These are phyloP conservation scores for Brevipalpus yothersi DNA, from an alignment of 1,140 invertebrate genomes.

Conservation along the genomic window DNA sequence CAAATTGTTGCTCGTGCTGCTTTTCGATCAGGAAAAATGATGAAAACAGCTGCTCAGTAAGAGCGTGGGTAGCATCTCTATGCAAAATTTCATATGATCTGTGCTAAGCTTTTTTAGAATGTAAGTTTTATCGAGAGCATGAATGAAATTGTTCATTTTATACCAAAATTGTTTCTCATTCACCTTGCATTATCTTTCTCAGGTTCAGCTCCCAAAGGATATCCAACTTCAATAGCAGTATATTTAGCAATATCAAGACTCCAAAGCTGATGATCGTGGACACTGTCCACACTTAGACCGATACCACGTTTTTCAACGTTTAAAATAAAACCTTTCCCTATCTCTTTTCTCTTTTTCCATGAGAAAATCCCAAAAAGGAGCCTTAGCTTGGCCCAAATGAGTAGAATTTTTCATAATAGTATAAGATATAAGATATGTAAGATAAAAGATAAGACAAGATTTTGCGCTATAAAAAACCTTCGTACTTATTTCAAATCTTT, in stretches of 20 bases:
- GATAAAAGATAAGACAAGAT: too few species aligned
- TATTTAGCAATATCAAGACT: slow-evolving; percentile 52
- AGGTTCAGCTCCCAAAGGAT: slow-evolving; percentile 63
- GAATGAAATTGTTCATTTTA: not conserved
- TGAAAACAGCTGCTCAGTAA: slow-evolving; percentile 30
- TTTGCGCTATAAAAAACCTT: too few species aligned
- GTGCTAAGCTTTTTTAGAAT: not conserved
- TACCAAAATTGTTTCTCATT: not conserved
- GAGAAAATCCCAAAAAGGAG: too few species aligned
- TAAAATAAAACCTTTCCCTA: too few species aligned
- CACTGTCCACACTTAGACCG: slow-evolving; percentile 65
- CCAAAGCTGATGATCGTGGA: slow-evolving; percentile 59
- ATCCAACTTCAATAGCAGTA: slow-evolving; percentile 34
- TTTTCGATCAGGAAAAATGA: slow-evolving; percentile 62
- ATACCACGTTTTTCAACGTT: slow-evolving; percentile 54
- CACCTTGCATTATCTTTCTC: slow-evolving; percentile 41
- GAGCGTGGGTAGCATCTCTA: not conserved
- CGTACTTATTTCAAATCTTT: too few species aligned
- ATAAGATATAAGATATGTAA: too few species aligned
- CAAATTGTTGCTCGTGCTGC: slow-evolving; percentile 62
- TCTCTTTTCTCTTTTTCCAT: too few species aligned
- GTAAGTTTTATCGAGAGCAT: not conserved
- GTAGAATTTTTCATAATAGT: too few species aligned
- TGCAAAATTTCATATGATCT: not conserved
- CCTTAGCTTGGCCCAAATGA: too few species aligned